A percentile compares a stretch with the other conserved stretches of the same genome.
Evolutionary conservation across 2,888 invertebrate species (phyloP).

Genomic region (Arrhopalites spinosus): DNA sequence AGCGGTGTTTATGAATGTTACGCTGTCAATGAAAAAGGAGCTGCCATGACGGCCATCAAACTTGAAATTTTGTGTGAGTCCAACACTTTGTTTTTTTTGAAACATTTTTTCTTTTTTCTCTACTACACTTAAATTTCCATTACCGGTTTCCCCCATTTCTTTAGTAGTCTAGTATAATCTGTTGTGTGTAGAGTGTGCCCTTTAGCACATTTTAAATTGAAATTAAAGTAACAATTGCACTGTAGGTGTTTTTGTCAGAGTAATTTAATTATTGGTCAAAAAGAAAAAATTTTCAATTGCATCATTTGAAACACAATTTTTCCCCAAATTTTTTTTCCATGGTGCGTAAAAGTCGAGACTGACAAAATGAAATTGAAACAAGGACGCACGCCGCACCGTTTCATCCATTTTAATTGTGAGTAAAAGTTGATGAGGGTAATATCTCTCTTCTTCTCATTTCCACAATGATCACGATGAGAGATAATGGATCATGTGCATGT

Average conservation of each 20-base stretch:
- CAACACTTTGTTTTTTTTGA: not conserved
- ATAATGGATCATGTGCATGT: not conserved
- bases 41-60: conserved; percentile 56
- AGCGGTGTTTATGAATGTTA: conserved; percentile 62
- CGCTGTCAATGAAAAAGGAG: conserved; percentile 60
- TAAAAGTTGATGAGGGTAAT: not conserved
- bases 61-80: conserved; percentile 48
- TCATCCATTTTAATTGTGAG: no score
- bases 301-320: no score
- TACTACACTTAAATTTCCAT: not conserved
- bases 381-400: no score
- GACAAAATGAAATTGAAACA: no score
- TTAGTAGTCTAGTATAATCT: not conserved
- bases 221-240: no score
- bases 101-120: not conserved
- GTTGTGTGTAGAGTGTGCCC: not conserved
- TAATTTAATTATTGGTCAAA: no score
- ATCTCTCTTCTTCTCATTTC: not conserved
- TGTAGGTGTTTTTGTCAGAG: no score
- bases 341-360: no score
- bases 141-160: not conserved
- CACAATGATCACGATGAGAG: not conserved
- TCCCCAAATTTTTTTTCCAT: no score
- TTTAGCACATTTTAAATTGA: no score
- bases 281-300: no score